phyloP scores from a whole-genome alignment of 2,888 invertebrate genomes.

The Drosophila emarginata region DNA sequence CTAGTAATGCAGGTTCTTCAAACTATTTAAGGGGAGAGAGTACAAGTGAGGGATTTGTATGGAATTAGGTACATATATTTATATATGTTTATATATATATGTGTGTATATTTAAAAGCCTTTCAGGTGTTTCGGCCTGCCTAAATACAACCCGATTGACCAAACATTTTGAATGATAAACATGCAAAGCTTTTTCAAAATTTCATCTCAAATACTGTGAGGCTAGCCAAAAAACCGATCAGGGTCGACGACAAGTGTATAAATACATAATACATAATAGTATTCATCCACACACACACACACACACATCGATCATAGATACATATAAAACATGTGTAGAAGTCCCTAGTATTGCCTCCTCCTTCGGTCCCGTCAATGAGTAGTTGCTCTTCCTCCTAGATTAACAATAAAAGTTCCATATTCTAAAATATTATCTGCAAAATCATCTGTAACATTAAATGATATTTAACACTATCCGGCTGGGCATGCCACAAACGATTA shows the following conservation, averaged over 20 bases:
- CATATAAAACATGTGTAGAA: background rate
- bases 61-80: constrained; percentile 7
- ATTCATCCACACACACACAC: background rate
- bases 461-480: constrained; percentile 80
- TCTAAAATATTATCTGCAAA: constrained; percentile 60
- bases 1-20: background rate
- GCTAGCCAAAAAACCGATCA: constrained; percentile 71
- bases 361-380: background rate
- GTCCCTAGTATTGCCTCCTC: background rate
- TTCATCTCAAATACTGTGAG: constrained; percentile 40
- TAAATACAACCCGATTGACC: constrained; percentile 37
- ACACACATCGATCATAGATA: background rate
- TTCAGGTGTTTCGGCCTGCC: constrained; percentile 58
- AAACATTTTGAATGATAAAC: constrained; percentile 67
- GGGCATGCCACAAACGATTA: constrained; percentile 73
- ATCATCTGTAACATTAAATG: constrained; percentile 75
- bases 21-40: constrained; percentile 3
- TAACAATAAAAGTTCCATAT: constrained; percentile 6
- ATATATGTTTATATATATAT: background rate
- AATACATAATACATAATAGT: constrained; percentile 32
- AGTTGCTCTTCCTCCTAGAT: background rate
- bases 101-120: constrained; percentile 44
- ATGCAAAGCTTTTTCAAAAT: constrained; percentile 38
- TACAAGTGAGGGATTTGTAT: constrained; percentile 27
- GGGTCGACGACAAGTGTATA: constrained; percentile 60